A percentile compares a stretch with the other conserved stretches of the same genome.
Evolutionary conservation across 2,797 vertebrate species (phyloP).

Genomic region (Sebastes oblongus): DNA sequence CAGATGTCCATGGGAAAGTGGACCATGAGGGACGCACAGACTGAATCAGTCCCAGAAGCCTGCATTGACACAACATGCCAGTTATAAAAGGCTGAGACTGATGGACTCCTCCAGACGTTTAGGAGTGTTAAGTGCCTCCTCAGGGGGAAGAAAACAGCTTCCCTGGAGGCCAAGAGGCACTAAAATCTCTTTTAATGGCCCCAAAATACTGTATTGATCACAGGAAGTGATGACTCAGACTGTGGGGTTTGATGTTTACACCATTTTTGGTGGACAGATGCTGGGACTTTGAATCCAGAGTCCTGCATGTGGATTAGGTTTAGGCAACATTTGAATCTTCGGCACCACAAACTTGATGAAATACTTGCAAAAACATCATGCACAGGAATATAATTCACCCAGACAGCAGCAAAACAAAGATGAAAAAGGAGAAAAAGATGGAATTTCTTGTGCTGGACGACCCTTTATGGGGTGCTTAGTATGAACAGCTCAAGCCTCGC

Average conservation of each 20-base stretch:
- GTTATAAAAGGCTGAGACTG: constrained; percentile 41
- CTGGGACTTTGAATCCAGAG: too few species aligned
- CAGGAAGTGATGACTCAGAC: not conserved
- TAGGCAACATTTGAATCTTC: not conserved
- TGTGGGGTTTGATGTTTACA: not conserved
- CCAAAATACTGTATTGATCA: not conserved
- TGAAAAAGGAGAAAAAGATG: not conserved
- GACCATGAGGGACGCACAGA: constrained; percentile 51
- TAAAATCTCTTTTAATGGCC: not conserved
- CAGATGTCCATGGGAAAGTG: constrained; percentile 75
- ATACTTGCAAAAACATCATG: not conserved
- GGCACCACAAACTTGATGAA: not conserved
- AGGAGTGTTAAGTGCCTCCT: not conserved
- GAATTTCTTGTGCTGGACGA: not conserved
- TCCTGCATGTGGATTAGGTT: not conserved
- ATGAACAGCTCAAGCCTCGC: not conserved
- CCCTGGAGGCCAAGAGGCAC: not conserved
- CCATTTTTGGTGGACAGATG: not conserved
- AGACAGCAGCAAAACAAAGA: not conserved
- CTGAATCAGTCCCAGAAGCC: constrained; percentile 37
- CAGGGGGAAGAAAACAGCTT: not conserved
- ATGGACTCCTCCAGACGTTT: constrained; percentile 18
- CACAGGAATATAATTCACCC: not conserved
- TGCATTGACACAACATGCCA: constrained; percentile 4
- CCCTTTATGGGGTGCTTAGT: not conserved